These are phyloP conservation scores for Perodicticus potto DNA, from an alignment of 2,797 vertebrate species.

Conservation along the genomic window DNA sequence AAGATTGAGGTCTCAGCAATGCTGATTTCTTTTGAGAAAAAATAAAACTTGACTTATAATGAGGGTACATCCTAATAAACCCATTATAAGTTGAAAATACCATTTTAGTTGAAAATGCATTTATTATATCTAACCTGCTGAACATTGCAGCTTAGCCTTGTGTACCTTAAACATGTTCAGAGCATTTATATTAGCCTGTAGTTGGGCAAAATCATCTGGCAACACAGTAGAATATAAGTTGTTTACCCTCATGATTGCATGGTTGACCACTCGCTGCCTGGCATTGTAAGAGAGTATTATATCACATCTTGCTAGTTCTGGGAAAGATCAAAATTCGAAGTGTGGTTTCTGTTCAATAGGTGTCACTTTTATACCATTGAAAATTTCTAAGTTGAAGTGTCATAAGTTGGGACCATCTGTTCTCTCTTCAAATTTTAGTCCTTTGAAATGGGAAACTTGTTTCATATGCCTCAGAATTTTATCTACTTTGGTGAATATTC, in stretches of 20 bases:
- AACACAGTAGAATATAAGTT: too few species aligned
- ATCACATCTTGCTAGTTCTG: background rate
- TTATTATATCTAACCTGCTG: background rate
- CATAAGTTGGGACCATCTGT: background rate
- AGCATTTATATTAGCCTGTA: background rate
- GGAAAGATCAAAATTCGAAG: background rate
- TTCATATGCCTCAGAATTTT: background rate
- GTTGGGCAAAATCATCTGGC: background rate
- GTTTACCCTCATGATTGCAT: background rate
- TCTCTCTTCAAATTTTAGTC: background rate
- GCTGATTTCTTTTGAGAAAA: background rate
- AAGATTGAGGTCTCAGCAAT: background rate
- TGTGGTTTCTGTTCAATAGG: background rate
- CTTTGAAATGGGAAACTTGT: background rate
- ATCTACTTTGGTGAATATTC: background rate
- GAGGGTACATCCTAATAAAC: background rate
- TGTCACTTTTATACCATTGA: background rate
- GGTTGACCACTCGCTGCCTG: background rate
- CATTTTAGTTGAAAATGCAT: background rate
- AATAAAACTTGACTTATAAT: background rate
- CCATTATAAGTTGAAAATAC: background rate
- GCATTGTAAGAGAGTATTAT: background rate
- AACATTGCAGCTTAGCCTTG: background rate
- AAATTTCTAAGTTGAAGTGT: background rate
- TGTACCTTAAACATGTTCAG: background rate